A percentile compares a stretch with the other conserved stretches of the same genome.
phyloP scores from a whole-genome alignment of 2,888 invertebrate species.

The Steromphala cineraria region DNA sequence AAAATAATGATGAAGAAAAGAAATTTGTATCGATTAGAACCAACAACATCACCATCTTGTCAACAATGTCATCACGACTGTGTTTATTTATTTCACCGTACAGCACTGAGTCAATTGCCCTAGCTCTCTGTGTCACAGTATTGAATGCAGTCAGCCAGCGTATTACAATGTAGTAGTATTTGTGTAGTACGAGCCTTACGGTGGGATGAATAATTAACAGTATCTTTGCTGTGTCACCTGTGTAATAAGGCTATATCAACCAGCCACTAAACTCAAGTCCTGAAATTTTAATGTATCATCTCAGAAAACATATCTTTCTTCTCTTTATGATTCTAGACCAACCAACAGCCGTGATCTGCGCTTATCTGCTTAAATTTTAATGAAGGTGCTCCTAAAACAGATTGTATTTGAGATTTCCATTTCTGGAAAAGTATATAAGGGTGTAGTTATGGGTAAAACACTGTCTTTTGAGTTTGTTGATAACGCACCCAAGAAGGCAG shows the following conservation, averaged over 20 bases:
- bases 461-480: no score
- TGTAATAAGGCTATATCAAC: background rate
- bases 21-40: no score
- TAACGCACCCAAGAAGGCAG: no score
- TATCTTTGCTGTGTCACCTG: background rate
- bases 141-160: no score
- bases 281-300: background rate
- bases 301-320: background rate
- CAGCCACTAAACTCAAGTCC: background rate
- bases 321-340: background rate
- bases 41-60: no score
- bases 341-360: background rate
- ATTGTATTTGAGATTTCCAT: background rate
- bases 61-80: no score
- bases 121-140: no score
- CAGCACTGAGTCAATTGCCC: no score
- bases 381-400: background rate
- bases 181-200: background rate
- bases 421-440: background rate
- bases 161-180: background rate
- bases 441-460: background rate
- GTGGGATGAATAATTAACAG: background rate
- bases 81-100: no score
- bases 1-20: no score
- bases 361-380: background rate